Conservation (phyloP, 2,797 vertebrate species). For the Phoxinus dragarum region DNA sequence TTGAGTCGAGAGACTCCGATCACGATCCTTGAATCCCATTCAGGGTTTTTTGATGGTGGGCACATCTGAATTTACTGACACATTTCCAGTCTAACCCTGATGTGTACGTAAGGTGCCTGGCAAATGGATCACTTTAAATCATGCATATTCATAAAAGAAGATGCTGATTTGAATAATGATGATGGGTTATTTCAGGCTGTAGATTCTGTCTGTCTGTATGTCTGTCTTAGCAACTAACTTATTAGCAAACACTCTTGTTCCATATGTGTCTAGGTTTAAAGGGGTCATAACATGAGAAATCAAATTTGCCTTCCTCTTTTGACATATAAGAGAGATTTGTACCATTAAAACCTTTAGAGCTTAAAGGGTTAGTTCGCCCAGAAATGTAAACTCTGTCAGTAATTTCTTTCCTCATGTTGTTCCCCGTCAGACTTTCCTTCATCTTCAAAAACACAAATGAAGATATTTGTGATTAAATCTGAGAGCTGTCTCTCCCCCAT, state of each 20-base stretch:
- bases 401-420: too few relatives aligned
- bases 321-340: neutral
- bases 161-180: constrained; percentile 21
- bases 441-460: too few relatives aligned
- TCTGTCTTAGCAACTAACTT: neutral
- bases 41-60: constrained; percentile 5
- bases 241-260: neutral
- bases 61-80: constrained; percentile 1
- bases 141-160: constrained; percentile 20
- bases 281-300: neutral
- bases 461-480: too few relatives aligned
- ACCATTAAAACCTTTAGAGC: neutral
- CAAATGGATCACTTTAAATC: constrained; percentile 21
- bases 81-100: neutral
- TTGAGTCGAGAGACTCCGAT: neutral
- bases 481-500: too few relatives aligned
- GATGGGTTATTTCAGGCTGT: neutral
- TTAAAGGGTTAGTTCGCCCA: too few relatives aligned
- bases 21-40: neutral
- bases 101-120: neutral
- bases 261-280: neutral
- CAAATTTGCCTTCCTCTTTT: neutral
- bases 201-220: neutral
- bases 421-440: too few relatives aligned
- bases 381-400: too few relatives aligned